phyloP scores from a whole-genome alignment of 2,888 invertebrate genomes.

The Cosmia trapezina region DNA sequence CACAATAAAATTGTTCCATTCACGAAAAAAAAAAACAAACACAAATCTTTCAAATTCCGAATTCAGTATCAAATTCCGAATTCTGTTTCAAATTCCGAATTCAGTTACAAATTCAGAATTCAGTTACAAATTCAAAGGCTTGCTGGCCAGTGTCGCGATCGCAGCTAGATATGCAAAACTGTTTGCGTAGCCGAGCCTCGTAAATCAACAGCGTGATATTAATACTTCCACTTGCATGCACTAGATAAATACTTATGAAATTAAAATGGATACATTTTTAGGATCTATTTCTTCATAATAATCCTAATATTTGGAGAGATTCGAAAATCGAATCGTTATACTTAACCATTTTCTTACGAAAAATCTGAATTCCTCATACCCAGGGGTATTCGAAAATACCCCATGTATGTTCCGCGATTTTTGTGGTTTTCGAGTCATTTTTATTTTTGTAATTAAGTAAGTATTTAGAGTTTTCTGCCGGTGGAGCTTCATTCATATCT shows the following conservation, averaged over 20 bases:
- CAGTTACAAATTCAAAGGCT: slow-evolving; percentile 61
- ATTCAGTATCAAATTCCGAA: slow-evolving; percentile 61
- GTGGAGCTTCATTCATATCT: no score
- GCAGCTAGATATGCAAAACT: slow-evolving; percentile 71
- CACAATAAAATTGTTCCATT: not conserved
- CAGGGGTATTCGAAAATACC: no score
- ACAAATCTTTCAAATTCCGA: slow-evolving; percentile 47
- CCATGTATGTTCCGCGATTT: no score
- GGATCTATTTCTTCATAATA: slow-evolving; percentile 2
- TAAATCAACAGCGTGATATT: slow-evolving; percentile 68
- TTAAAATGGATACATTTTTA: not conserved
- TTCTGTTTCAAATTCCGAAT: no score
- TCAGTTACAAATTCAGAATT: slow-evolving; percentile 60
- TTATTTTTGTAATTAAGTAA: no score
- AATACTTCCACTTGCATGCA: slow-evolving; percentile 57
- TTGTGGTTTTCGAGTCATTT: no score
- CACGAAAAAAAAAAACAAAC: not conserved
- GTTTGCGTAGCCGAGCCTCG: slow-evolving; percentile 58
- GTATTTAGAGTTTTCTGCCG: no score
- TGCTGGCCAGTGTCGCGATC: slow-evolving; percentile 55
- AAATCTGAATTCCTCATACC: not conserved
- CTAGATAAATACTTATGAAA: slow-evolving; percentile 33
- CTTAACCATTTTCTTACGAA: no score
- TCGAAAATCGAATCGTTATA: not conserved
- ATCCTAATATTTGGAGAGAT: not conserved